A percentile compares a stretch with the other conserved stretches of the same genome.
These are phyloP conservation scores for Acanthopagrus latus DNA, from an alignment of 2,797 vertebrate genomes.

Conservation along the genomic window DNA sequence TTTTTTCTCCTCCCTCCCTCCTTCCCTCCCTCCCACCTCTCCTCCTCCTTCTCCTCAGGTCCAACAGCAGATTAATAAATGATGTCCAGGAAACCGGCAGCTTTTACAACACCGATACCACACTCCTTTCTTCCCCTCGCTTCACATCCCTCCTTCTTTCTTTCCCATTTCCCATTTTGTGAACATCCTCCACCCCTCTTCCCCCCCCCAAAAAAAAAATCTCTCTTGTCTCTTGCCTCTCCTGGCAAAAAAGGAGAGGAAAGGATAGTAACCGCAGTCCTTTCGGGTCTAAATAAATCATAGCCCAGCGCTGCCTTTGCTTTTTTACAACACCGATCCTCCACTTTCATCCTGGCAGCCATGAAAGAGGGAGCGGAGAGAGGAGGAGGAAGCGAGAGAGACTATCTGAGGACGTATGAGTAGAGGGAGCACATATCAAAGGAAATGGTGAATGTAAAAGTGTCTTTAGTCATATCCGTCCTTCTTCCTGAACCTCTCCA, in stretches of 20 bases:
- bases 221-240: slow-evolving; percentile 49
- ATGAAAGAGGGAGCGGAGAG: slow-evolving; percentile 60
- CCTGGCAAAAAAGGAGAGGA: slow-evolving; percentile 33
- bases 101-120: slow-evolving; percentile 69
- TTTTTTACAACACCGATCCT: slow-evolving; percentile 74
- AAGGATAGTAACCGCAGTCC: slow-evolving; percentile 61
- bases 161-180: slow-evolving; percentile 53
- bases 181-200: slow-evolving; percentile 27
- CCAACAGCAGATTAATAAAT: slow-evolving; percentile 77
- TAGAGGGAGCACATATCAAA: slow-evolving; percentile 65
- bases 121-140: slow-evolving; percentile 34
- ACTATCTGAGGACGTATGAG: slow-evolving; percentile 57
- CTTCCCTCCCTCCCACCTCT: slow-evolving; percentile 18
- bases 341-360: slow-evolving; percentile 71
- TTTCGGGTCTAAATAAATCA: slow-evolving; percentile 80
- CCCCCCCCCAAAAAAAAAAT: slow-evolving; percentile 14
- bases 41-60: slow-evolving; percentile 42
- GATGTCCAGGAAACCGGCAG: slow-evolving; percentile 71
- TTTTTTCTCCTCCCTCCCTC: slow-evolving; percentile 13
- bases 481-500: slow-evolving; percentile 45
- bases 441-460: slow-evolving; percentile 59
- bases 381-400: slow-evolving; percentile 36
- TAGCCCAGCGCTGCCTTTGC: slow-evolving; percentile 58
- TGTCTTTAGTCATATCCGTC: slow-evolving; percentile 59
- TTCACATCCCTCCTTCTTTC: slow-evolving; percentile 28